Base-by-base conservation (phyloP, 2,113 vertebrate species). In the Chaenogobius annularis region DNA sequence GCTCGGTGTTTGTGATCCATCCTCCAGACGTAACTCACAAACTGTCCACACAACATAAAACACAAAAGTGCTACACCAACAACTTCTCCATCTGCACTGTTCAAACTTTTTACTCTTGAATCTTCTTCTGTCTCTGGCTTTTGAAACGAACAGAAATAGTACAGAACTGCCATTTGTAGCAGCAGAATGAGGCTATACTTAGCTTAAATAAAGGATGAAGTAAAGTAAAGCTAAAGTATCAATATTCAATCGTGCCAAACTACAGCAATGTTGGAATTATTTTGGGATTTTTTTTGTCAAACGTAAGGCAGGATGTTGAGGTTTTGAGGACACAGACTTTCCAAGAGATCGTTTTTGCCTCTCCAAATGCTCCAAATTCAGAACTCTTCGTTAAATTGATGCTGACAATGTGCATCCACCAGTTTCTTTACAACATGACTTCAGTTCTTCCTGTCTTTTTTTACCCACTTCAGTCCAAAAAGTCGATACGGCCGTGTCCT, bases 1-100 rank as follows among this genome's bases (percentile, higher is more conserved):
- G 75, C 74, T 5, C 7, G 81, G 80, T 69, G 48, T 83, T 70
- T 86, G 76, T 35, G 35, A 74, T 75, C 84, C 79, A 80, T 83
- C 84, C 84, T 86, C 79, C 82, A 55, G 85, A 85, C 66, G 81
- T 82, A 73, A 88, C 82, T 83, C 79, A 67, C 77, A 85, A 71
- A 80, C 78, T 82, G 74, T 73, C 77, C 81, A 76, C 85, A 87
- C 81, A 78, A 88, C 86, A 84, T 84, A 83, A 87, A 88, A 84
- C 72, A 79, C 66, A 31, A 82, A 88, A 86, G 81, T 85, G 83
- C 86, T 62, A 79, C 68, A 72, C 71, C 88, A 78, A 77, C 79
- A 89, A 87, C 37, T 85, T 87, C 74, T 71, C 86, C 80, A 85
- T 90, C 88, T 89, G 78, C 75, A 81, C 79, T 78, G 73, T 15